These are phyloP conservation scores for Heliothis peltigera DNA, from an alignment of 2,888 invertebrate species.

Conservation along the genomic window DNA sequence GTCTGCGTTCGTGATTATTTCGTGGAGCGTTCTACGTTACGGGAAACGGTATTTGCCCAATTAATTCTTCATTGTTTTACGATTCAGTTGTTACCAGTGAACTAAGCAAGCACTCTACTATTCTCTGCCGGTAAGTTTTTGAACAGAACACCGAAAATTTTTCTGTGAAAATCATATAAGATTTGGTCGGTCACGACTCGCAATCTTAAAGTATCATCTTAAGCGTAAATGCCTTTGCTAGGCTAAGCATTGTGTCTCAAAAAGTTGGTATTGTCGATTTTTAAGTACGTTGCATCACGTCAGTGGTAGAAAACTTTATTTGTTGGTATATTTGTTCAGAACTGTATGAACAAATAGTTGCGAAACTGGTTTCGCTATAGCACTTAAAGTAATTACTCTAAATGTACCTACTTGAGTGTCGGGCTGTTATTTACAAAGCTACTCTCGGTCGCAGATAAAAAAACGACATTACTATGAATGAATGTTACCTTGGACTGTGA, in stretches of 20 bases:
- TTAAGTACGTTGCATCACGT: constrained; percentile 48
- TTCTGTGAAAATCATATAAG: constrained; percentile 9
- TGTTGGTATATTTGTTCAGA: constrained; percentile 23
- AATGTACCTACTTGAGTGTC: constrained; percentile 13
- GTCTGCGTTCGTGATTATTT: constrained; percentile 24
- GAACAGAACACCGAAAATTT: constrained; percentile 10
- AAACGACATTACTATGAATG: constrained; percentile 26
- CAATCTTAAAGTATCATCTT: constrained; percentile 25
- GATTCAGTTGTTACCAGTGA: constrained; percentile 45
- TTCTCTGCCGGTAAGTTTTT: constrained; percentile 56
- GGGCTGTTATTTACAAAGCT: constrained; percentile 15
- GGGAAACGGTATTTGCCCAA: constrained; percentile 50
- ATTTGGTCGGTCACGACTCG: constrained; percentile 34
- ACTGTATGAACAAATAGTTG: constrained; percentile 34
- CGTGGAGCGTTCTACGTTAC: constrained; percentile 38
- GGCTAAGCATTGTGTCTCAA: constrained; percentile 17
- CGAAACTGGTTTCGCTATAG: constrained; percentile 55
- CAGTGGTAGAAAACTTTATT: constrained; percentile 8
- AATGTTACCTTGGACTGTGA: constrained; percentile 27
- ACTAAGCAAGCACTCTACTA: constrained; percentile 30
- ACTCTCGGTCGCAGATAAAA: constrained; percentile 13
- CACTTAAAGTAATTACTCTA: constrained; percentile 35
- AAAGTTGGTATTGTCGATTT: constrained; percentile 15
- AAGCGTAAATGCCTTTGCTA: constrained; percentile 22
- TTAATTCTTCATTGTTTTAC: constrained; percentile 44